These are phyloP conservation scores for Astyanax mexicanus DNA, from an alignment of 2,797 vertebrate genomes.

Conservation along the genomic window DNA sequence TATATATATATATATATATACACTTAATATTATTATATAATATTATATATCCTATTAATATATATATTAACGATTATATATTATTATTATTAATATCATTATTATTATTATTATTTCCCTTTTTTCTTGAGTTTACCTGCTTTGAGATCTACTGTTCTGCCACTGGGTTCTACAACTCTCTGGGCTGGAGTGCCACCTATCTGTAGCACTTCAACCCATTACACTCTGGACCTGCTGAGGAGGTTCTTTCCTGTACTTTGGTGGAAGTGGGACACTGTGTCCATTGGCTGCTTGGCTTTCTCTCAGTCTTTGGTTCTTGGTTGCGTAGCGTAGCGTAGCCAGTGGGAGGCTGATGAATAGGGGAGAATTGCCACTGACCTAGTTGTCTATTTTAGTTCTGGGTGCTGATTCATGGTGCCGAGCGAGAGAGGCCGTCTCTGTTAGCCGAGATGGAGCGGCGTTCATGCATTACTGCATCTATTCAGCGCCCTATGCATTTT, in stretches of 20 bases:
- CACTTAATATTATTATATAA: too few relatives aligned
- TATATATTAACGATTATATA: too few relatives aligned
- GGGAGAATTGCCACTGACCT: slow-evolving; percentile 56
- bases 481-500: slow-evolving; percentile 9
- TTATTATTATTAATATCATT: too few relatives aligned
- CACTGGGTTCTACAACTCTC: too few relatives aligned
- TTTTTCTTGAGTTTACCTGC: too few relatives aligned
- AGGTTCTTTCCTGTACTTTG: neutral
- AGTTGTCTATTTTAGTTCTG: slow-evolving; percentile 56
- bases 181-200: too few relatives aligned
- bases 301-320: slow-evolving; percentile 38
- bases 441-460: slow-evolving; percentile 1
- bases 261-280: slow-evolving; percentile 27
- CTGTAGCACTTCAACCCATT: too few relatives aligned
- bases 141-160: too few relatives aligned
- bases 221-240: neutral
- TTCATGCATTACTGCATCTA: slow-evolving; percentile 47
- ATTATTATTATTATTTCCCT: too few relatives aligned
- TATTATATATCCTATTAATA: too few relatives aligned
- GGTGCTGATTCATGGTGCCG: slow-evolving; percentile 57
- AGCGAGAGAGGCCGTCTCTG: slow-evolving; percentile 44
- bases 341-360: slow-evolving; percentile 55
- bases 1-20: too few relatives aligned
- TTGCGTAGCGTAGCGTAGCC: slow-evolving; percentile 14
- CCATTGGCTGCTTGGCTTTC: slow-evolving; percentile 48